Conservation (phyloP, 2,113 vertebrate species). For the Dendrocopos noguchii region DNA sequence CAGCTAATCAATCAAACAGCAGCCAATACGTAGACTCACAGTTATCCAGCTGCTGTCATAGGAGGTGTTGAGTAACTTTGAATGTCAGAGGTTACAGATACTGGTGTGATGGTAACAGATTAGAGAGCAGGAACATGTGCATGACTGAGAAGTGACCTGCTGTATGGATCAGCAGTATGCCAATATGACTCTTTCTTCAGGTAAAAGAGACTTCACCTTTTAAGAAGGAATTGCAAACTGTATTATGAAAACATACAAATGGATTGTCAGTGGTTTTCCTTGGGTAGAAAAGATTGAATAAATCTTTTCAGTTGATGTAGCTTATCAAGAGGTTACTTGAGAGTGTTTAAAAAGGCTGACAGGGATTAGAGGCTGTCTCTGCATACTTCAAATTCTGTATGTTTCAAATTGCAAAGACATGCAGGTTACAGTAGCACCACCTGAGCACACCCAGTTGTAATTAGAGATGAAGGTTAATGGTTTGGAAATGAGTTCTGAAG, state of each 20-base stretch:
- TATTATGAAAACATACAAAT: background rate
- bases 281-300: background rate
- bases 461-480: background rate
- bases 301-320: background rate
- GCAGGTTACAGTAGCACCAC: background rate
- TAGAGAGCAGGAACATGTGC: background rate
- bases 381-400: background rate
- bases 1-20: conserved; percentile 14
- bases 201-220: background rate
- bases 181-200: background rate
- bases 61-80: background rate
- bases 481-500: background rate
- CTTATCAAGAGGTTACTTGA: background rate
- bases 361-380: background rate
- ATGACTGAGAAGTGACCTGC: background rate
- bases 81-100: background rate
- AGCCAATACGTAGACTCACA: background rate
- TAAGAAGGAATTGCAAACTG: background rate
- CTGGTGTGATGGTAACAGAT: background rate
- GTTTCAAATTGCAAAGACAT: background rate
- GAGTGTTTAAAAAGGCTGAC: background rate
- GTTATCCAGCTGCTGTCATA: conserved; percentile 1
- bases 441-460: background rate
- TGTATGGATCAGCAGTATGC: background rate
- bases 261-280: background rate